A percentile compares a stretch with the other conserved stretches of the same genome.
Evolutionary conservation across 2,113 vertebrate species (phyloP).

Genomic region (Ptyas mucosa): DNA sequence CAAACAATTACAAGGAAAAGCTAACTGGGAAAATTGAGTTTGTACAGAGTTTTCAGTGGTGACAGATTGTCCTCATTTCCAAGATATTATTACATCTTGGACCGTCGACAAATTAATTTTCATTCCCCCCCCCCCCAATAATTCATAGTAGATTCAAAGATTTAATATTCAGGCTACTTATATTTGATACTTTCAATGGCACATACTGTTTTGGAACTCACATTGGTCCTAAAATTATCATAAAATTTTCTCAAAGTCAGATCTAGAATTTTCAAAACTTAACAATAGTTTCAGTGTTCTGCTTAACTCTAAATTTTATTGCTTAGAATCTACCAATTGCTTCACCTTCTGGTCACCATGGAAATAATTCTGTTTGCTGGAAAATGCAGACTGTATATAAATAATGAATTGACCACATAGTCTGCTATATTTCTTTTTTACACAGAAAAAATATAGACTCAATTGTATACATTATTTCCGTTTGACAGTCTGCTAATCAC

Average conservation of each 20-base stretch:
- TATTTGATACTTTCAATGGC: not conserved
- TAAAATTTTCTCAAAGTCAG: not conserved
- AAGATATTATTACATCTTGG: not conserved
- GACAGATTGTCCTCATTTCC: not conserved
- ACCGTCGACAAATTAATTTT: not conserved
- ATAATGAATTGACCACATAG: not conserved
- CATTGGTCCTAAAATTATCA: not conserved
- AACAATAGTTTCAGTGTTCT: not conserved
- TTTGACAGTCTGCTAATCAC: not conserved
- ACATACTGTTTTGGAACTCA: not conserved
- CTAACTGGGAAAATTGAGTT: constrained; percentile 44
- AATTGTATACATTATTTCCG: not conserved
- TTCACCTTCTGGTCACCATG: not conserved
- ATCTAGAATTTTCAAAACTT: not conserved
- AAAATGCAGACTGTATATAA: not conserved
- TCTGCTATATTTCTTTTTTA: not conserved
- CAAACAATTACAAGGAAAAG: constrained; percentile 52
- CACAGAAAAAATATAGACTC: not conserved
- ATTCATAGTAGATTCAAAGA: not conserved
- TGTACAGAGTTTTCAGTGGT: not conserved
- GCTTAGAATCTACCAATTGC: not conserved
- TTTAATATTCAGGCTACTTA: not conserved
- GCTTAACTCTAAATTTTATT: not conserved
- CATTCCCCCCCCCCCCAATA: not conserved
- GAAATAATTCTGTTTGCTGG: not conserved